Base-by-base conservation (phyloP, 2,888 invertebrate species). In the Lochmaea capreae region DNA sequence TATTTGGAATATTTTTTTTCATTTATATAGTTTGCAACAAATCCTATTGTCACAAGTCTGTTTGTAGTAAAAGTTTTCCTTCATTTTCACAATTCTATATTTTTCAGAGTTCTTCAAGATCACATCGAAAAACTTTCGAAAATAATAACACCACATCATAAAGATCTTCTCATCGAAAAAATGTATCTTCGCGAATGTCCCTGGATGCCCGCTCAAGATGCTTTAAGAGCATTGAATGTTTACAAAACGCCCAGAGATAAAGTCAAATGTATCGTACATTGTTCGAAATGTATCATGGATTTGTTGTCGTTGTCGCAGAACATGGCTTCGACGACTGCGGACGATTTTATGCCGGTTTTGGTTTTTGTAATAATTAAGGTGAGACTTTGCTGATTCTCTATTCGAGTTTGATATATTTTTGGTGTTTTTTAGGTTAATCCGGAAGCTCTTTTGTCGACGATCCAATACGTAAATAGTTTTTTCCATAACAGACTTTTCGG, bases 351-450 rank as follows among this genome's bases (percentile, higher is more conserved):
- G 83, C 99, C 99, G 1, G 97, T 98, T 33, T 91, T 99, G 77
- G 97, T 99, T 77, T 98, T 94, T 88, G 97, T 99, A 79, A 93
- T 99, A 80, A 95, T 99, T 81, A 97, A 95, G 92, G 96, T 95
- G 87, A 86, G 76, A 52, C 4, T 33, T 33, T 4, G 26, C 26
- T 33, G 26, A 33, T 43, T 65, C 14, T 66, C 16, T 22, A 11
- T 43, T 10, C 10, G 4, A 10, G 11, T 8, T 10, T 43, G 4
- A 43, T 43, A 11, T 43, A 43, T 11, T 12, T 43, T 43, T 10
- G 39, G 65, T 16, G 72, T 73, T 74, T 79, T 86, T 46, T 86
- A 96, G 95, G 97, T 97, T 69, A 98, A 98, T 90, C 98, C 98
- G 2, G 94, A 95, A 54, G 95, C 95, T 73, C 89, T 99, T 75